Conservation (phyloP, 2,113 vertebrate species). For the Actenoides lindsayi region DNA sequence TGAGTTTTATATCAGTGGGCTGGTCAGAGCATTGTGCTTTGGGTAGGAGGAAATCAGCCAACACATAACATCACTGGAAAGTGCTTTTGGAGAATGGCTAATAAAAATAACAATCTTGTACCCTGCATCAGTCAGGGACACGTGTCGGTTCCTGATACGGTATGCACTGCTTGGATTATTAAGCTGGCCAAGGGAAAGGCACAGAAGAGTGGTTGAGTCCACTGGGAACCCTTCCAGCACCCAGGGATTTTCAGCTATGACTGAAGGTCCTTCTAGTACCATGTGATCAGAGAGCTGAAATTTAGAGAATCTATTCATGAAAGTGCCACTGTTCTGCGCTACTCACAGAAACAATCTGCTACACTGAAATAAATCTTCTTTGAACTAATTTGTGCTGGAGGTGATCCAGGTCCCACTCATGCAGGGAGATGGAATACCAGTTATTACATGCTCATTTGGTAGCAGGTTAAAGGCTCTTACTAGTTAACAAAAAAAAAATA, state of each 20-base stretch:
- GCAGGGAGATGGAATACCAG: neutral
- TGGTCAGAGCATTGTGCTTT: neutral
- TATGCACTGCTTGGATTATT: neutral
- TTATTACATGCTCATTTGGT: neutral
- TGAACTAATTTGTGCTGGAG: neutral
- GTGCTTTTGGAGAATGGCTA: neutral
- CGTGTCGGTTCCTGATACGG: fast-evolving
- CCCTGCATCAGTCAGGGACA: neutral
- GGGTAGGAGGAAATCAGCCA: neutral
- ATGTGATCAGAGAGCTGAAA: neutral
- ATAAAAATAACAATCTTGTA: neutral
- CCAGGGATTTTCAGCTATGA: fast-evolving
- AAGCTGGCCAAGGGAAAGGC: neutral
- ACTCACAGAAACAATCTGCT: neutral
- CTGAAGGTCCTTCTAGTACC: neutral
- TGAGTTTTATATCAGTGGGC: neutral
- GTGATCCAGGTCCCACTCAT: neutral
- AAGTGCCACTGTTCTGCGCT: neutral
- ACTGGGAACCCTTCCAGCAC: neutral
- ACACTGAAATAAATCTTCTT: neutral
- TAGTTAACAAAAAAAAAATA: neutral
- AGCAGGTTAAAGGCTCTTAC: neutral
- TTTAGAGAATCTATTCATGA: neutral
- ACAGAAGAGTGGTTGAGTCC: neutral
- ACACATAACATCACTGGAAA: neutral